Percentiles rank a stretch among this genome's conserved stretches.
Conservation (phyloP, 2,113 vertebrate genomes). For the Acrocephalus kingi region DNA sequence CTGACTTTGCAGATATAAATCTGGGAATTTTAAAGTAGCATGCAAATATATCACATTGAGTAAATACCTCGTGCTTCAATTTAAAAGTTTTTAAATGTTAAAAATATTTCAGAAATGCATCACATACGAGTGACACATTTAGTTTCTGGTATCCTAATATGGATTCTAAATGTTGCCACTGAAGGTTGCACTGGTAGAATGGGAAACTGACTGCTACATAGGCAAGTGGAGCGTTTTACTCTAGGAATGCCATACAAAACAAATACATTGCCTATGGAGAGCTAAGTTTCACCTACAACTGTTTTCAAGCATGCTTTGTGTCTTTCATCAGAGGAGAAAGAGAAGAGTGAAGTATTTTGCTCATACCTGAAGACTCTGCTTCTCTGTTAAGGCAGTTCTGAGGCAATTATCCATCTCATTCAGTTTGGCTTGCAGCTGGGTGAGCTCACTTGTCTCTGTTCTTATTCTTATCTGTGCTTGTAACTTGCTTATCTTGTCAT, state of each 20-base stretch:
- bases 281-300: neutral
- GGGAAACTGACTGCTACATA: neutral
- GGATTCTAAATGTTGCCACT: neutral
- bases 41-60: neutral
- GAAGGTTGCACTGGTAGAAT: neutral
- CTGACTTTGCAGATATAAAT: neutral
- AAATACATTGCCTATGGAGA: neutral
- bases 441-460: constrained; percentile 57
- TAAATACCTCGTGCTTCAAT: neutral
- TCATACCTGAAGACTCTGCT: constrained; percentile 70
- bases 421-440: constrained; percentile 64
- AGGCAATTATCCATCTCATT: constrained; percentile 73
- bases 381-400: constrained; percentile 46
- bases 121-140: neutral
- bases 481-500: constrained; percentile 66
- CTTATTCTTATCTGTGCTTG: constrained; percentile 57
- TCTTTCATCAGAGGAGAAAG: neutral
- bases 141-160: fast-evolving
- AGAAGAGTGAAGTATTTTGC: neutral
- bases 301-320: neutral
- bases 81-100: neutral
- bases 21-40: neutral
- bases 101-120: neutral
- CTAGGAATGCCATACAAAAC: neutral
- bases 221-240: neutral